phyloP scores from a whole-genome alignment of 1,140 invertebrate genomes.

The Diuraphis noxia region DNA sequence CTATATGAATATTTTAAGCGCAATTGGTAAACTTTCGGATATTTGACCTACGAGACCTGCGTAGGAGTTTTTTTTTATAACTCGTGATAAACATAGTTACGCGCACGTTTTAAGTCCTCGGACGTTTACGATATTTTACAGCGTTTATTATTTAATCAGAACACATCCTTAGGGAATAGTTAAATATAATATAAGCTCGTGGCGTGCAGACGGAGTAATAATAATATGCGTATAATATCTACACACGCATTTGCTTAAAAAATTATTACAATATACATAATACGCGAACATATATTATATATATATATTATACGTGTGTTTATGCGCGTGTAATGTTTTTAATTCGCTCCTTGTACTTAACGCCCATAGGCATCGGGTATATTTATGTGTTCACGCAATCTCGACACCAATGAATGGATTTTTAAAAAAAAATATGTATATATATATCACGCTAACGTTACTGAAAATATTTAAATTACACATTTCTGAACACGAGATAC shows the following conservation, averaged over 20 bases:
- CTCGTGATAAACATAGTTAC: neutral
- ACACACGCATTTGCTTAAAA: neutral
- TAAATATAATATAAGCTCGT: neutral
- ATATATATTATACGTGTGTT: neutral
- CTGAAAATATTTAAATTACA: constrained; percentile 4
- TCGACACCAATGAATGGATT: neutral
- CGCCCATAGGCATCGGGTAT: neutral
- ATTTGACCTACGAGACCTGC: neutral
- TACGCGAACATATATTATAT: neutral
- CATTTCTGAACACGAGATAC: neutral
- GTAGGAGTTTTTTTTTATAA: neutral
- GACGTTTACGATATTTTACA: neutral
- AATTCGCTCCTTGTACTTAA: constrained; percentile 1
- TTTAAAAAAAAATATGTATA: neutral
- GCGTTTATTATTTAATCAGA: constrained; percentile 5
- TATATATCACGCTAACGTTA: neutral
- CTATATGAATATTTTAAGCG: too few relatives aligned
- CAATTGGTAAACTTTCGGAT: too few relatives aligned
- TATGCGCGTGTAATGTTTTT: neutral
- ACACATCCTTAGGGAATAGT: neutral
- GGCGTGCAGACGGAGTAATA: neutral
- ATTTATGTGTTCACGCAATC: constrained; percentile 5
- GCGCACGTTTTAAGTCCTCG: neutral
- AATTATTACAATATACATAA: neutral
- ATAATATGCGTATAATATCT: constrained; percentile 2